Conservation (phyloP, 2,888 invertebrate genomes). For the Dorcus hopei region DNA sequence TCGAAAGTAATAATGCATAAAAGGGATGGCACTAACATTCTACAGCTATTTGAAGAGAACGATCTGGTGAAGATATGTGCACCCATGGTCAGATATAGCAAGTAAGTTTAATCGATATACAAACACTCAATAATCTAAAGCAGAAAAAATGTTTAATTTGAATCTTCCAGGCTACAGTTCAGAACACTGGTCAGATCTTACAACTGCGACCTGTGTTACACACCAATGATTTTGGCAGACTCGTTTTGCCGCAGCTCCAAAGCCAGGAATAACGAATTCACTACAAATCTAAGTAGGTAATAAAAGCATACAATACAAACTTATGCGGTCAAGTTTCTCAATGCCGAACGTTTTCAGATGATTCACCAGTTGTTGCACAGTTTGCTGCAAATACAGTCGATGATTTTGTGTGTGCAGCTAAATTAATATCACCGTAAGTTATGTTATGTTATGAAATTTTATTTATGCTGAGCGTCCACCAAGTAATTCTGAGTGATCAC, state of each 20-base stretch:
- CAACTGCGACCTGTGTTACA: slow-evolving; percentile 85
- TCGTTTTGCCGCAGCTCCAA: slow-evolving; percentile 86
- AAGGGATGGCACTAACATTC: slow-evolving; percentile 45
- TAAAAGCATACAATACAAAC: neutral
- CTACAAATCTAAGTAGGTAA: slow-evolving; percentile 57
- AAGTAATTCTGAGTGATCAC: too few species aligned
- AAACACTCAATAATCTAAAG: neutral
- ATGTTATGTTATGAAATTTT: neutral
- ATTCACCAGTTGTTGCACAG: slow-evolving; percentile 86
- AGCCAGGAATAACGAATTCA: slow-evolving; percentile 81
- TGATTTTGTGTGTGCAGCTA: slow-evolving; percentile 83
- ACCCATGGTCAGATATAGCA: slow-evolving; percentile 95
- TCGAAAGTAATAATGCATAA: too few species aligned
- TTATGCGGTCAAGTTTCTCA: slow-evolving; percentile 1
- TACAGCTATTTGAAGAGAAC: slow-evolving; percentile 64
- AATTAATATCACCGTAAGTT: slow-evolving; percentile 73
- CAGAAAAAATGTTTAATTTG: neutral
- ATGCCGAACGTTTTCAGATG: slow-evolving; percentile 51
- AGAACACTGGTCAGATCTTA: slow-evolving; percentile 73
- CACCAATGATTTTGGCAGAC: slow-evolving; percentile 96
- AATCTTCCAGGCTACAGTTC: slow-evolving; percentile 65
- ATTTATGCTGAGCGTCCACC: neutral
- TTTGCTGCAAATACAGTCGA: slow-evolving; percentile 85
- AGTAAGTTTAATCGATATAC: slow-evolving; percentile 48
- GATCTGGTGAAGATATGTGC: slow-evolving; percentile 77